Evolutionary conservation across 2,113 vertebrate genomes (phyloP).

Genomic region (Tragelaphus imberbis): DNA sequence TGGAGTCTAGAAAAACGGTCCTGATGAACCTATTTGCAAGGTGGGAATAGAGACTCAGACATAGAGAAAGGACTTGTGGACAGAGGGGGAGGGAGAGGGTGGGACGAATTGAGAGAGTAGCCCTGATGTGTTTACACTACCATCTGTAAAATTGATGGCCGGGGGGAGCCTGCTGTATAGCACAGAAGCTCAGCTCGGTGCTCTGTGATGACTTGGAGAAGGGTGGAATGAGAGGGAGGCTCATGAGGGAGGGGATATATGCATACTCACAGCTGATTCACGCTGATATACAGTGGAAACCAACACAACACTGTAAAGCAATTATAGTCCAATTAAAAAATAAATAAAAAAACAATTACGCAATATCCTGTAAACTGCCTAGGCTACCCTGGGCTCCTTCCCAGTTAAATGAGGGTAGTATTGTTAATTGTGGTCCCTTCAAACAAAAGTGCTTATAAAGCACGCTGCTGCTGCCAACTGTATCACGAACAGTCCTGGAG

Average conservation of each 20-base stretch:
- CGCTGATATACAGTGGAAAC: fast-evolving
- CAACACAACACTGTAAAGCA: not conserved
- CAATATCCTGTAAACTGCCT: not conserved
- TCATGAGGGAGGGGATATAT: fast-evolving
- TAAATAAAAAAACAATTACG: not conserved
- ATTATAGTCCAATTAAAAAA: not conserved
- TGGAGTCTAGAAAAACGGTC: not conserved
- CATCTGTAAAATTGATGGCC: not conserved
- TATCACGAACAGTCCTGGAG: not conserved
- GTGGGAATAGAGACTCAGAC: not conserved
- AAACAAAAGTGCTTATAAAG: not conserved
- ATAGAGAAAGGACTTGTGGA: not conserved
- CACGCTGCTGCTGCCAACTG: not conserved
- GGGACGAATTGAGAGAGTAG: not conserved
- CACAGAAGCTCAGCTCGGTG: not conserved
- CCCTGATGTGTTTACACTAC: not conserved
- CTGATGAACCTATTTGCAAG: not conserved
- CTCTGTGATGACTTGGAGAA: not conserved
- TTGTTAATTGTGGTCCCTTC: not conserved
- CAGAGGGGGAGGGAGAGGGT: not conserved
- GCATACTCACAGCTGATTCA: not conserved
- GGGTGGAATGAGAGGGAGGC: not conserved
- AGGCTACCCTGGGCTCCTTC: not conserved
- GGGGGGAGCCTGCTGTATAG: not conserved
- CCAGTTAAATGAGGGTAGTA: not conserved